Conservation (phyloP, 2,113 vertebrate species). For the Phocoena phocoena region DNA sequence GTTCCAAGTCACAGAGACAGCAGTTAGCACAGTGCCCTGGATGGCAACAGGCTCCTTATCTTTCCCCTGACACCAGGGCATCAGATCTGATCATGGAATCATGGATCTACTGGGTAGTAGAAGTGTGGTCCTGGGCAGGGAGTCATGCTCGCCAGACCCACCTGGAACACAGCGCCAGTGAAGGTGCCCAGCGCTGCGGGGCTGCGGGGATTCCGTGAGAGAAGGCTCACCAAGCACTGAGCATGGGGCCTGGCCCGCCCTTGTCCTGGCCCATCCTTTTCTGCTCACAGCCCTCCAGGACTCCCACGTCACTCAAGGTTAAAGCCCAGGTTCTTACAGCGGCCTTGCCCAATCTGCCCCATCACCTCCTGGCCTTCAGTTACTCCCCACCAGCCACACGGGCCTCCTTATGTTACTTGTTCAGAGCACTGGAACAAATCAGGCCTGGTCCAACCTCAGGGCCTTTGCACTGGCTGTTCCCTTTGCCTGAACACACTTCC, state of each 20-base stretch:
- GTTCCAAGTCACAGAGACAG: rapidly evolving
- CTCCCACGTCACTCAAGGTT: neutral
- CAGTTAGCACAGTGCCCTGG: neutral
- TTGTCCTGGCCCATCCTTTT: neutral
- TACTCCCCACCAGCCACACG: neutral
- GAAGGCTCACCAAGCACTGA: neutral
- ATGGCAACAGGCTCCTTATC: neutral
- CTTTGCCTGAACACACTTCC: neutral
- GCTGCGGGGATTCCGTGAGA: neutral
- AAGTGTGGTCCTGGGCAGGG: rapidly evolving
- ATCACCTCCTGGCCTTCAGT: neutral
- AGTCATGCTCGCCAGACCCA: neutral
- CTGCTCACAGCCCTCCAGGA: neutral
- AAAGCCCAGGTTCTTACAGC: neutral
- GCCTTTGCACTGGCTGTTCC: neutral
- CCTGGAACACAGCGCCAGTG: rapidly evolving
- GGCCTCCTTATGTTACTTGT: neutral
- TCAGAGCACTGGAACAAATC: neutral
- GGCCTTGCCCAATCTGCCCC: neutral
- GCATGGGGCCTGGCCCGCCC: neutral
- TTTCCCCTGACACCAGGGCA: neutral
- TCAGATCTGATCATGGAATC: neutral
- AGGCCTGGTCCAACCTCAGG: neutral
- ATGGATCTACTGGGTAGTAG: rapidly evolving
- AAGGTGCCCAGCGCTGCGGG: neutral